A percentile compares a stretch with the other conserved stretches of the same genome.
phyloP scores from a whole-genome alignment of 1,140 invertebrate genomes.

The Cotesia vestalis region DNA sequence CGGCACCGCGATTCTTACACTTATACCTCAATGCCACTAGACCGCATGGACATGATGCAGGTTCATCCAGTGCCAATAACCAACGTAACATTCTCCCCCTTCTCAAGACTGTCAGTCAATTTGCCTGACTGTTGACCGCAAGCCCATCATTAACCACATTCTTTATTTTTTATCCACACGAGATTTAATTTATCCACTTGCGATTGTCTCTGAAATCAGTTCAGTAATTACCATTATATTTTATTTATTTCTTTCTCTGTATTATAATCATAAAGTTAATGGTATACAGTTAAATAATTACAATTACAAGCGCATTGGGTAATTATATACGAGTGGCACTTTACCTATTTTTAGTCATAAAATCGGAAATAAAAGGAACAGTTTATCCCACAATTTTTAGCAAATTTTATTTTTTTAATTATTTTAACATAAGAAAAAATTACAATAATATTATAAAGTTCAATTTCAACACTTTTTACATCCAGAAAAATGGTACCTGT shows the following conservation, averaged over 20 bases:
- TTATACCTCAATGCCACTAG: conserved; percentile 17
- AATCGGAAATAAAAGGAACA: too few species aligned
- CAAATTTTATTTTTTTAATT: too few species aligned
- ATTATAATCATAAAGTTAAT: background rate
- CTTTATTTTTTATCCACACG: background rate
- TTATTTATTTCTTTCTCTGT: background rate
- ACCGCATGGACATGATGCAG: conserved; percentile 49
- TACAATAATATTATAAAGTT: too few species aligned
- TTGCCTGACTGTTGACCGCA: conserved; percentile 8
- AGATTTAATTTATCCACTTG: background rate
- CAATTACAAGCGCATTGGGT: background rate
- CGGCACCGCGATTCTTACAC: conserved; percentile 38
- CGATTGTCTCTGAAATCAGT: background rate
- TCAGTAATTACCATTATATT: too few species aligned
- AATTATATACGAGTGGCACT: too few species aligned
- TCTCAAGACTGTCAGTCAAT: conserved; percentile 4
- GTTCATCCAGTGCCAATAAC: conserved; percentile 50
- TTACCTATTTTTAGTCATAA: too few species aligned
- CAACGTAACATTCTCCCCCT: conserved; percentile 47
- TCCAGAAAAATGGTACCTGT: too few species aligned
- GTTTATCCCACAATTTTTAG: too few species aligned
- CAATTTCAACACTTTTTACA: too few species aligned
- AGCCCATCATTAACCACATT: background rate
- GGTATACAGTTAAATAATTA: background rate
- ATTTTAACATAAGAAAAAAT: too few species aligned